Evolutionary conservation across 2,888 invertebrate species (phyloP).

Genomic region (Mesorhabditis spiculigera): DNA sequence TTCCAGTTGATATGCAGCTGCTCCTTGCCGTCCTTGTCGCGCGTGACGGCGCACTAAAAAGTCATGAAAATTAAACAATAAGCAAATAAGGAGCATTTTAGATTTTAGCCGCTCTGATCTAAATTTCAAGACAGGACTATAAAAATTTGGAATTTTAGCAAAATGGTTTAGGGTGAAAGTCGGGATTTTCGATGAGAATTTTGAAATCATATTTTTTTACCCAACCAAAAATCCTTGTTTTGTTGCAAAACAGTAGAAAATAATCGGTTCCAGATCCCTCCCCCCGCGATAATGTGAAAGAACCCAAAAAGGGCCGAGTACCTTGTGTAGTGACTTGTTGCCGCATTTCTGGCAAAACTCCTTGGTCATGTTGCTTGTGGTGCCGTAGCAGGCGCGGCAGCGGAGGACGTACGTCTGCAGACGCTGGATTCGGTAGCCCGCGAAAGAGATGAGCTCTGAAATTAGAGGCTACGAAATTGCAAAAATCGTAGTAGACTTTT

Average conservation of each 20-base stretch:
- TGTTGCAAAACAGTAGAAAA: too few relatives aligned
- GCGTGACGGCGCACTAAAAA: conserved; percentile 40
- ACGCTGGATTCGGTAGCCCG: conserved; percentile 72
- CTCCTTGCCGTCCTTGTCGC: conserved; percentile 74
- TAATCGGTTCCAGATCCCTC: too few relatives aligned
- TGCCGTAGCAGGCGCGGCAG: conserved; percentile 61
- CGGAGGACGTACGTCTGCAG: conserved; percentile 88
- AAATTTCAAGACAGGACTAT: too few relatives aligned
- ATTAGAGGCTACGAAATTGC: too few relatives aligned
- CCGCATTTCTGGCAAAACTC: conserved; percentile 93
- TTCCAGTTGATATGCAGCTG: conserved; percentile 71
- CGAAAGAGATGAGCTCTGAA: background rate
- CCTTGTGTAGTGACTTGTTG: conserved; percentile 85
- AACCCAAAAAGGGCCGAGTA: conserved; percentile 58
- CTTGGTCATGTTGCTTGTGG: conserved; percentile 85
- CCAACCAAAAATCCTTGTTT: too few relatives aligned
- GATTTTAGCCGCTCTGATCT: too few relatives aligned
- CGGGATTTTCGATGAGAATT: too few relatives aligned
- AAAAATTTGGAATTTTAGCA: too few relatives aligned
- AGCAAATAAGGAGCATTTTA: background rate
- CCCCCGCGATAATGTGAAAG: too few relatives aligned
- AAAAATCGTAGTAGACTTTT: background rate
- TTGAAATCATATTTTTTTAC: too few relatives aligned
- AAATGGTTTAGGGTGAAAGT: too few relatives aligned
- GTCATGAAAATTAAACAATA: background rate